A percentile compares a stretch with the other conserved stretches of the same genome.
Evolutionary conservation across 2,888 invertebrate species (phyloP).

Genomic region (Luperina testacea): DNA sequence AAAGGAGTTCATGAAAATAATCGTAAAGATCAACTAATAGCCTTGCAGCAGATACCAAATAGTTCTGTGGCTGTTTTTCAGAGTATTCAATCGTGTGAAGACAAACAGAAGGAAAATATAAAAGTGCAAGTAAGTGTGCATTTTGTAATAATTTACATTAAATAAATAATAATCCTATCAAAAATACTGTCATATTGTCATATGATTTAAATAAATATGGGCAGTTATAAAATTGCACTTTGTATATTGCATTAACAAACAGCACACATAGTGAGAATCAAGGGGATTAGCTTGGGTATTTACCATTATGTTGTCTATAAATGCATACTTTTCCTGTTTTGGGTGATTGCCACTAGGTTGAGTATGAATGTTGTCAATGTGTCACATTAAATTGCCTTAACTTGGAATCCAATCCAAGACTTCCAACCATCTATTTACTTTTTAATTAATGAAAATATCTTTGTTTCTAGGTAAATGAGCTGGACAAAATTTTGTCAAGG

Average conservation of each 20-base stretch:
- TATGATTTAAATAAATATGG: background rate
- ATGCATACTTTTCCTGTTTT: constrained; percentile 1
- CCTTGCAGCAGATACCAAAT: constrained; percentile 90
- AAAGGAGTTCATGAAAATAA: constrained; percentile 72
- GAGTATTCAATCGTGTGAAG: constrained; percentile 83
- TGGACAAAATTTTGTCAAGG: constrained; percentile 89
- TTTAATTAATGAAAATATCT: background rate
- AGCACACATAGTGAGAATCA: background rate
- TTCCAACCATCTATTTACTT: background rate
- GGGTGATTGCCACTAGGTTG: background rate
- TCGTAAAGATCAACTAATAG: constrained; percentile 74
- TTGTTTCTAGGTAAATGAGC: constrained; percentile 88
- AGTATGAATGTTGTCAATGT: background rate
- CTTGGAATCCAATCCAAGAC: constrained; percentile 1
- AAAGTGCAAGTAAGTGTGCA: constrained; percentile 89
- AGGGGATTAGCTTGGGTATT: background rate
- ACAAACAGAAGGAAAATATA: constrained; percentile 86
- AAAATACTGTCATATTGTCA: constrained; percentile 11
- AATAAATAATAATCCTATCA: background rate
- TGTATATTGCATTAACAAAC: background rate
- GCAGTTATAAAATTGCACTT: constrained; percentile 8
- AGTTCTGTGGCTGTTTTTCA: constrained; percentile 92
- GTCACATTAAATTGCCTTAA: background rate
- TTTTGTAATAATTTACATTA: background rate
- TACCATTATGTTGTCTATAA: background rate